These are phyloP conservation scores for Isurus oxyrinchus DNA, from an alignment of 2,113 vertebrate species.

Conservation along the genomic window DNA sequence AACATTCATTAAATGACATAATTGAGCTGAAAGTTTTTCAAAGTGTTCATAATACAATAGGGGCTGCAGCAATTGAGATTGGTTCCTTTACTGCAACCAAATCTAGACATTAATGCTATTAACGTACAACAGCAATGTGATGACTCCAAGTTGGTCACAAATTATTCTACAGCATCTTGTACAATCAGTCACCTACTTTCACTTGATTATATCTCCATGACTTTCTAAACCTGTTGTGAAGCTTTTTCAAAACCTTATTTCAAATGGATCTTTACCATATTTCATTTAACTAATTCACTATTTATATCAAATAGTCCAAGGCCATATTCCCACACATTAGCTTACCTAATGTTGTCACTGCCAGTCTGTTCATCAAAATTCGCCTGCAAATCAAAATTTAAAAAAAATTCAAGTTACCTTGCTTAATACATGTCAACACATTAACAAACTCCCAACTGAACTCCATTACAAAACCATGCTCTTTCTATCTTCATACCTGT, in stretches of 20 bases:
- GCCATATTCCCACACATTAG: background rate
- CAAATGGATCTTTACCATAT: background rate
- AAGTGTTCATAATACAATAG: background rate
- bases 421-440: background rate
- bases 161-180: background rate
- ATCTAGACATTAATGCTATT: background rate
- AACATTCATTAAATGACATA: background rate
- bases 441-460: background rate
- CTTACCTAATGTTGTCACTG: background rate
- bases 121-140: background rate
- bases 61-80: background rate
- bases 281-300: background rate
- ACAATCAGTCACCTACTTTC: background rate
- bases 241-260: background rate
- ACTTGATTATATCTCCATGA: background rate
- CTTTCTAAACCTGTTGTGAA: background rate
- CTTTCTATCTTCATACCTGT: background rate
- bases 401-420: background rate
- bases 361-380: background rate
- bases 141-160: background rate
- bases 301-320: background rate
- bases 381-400: background rate
- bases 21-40: background rate
- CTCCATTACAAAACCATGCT: background rate
- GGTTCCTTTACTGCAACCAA: background rate